A percentile compares a stretch with the other conserved stretches of the same genome.
These are phyloP conservation scores for Trichonephila clavipes DNA, from an alignment of 1,140 invertebrate species.

Conservation along the genomic window DNA sequence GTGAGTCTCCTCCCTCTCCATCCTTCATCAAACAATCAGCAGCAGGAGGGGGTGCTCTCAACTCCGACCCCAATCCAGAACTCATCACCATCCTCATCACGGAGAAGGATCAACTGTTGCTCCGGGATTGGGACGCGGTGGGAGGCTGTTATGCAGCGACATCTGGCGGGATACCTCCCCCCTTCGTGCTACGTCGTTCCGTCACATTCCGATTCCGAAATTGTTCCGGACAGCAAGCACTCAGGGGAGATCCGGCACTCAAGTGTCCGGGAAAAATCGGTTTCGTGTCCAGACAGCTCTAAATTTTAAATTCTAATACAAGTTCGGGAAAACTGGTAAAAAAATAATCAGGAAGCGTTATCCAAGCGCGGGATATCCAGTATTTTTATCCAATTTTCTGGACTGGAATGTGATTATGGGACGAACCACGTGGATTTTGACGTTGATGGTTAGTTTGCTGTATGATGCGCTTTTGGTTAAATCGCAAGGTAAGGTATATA, in stretches of 20 bases:
- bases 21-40: neutral
- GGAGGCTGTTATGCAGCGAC: neutral
- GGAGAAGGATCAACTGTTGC: neutral
- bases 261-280: neutral
- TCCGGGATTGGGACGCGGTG: neutral
- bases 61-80: neutral
- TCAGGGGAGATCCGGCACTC: neutral
- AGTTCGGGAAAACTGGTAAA: neutral
- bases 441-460: neutral
- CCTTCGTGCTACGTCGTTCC: neutral
- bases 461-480: neutral
- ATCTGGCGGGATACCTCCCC: neutral
- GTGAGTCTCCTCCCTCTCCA: too few species aligned
- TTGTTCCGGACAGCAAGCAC: neutral
- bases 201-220: constrained; percentile 5
- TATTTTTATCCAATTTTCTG: neutral
- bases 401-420: constrained; percentile 9
- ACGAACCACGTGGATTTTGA: constrained; percentile 27
- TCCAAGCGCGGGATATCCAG: neutral
- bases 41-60: neutral
- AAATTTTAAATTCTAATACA: neutral
- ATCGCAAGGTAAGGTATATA: neutral
- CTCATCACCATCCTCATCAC: neutral
- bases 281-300: neutral
- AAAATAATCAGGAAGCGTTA: neutral